A percentile compares a stretch with the other conserved stretches of the same genome.
These are phyloP conservation scores for Bombylius discolor DNA, from an alignment of 2,888 invertebrate species.

Conservation along the genomic window DNA sequence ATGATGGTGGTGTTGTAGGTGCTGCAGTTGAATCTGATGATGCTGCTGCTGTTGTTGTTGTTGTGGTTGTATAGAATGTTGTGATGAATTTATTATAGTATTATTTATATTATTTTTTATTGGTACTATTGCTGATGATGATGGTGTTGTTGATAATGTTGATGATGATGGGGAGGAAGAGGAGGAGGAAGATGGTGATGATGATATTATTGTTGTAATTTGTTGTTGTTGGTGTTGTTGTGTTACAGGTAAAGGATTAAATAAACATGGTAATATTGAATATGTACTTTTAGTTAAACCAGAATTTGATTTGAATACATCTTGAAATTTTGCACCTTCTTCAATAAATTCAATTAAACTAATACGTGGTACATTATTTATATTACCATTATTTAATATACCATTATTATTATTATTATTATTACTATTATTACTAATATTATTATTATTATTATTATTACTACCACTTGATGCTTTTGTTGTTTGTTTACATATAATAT, in stretches of 20 bases:
- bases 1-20: constrained; percentile 11
- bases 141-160: constrained; percentile 22
- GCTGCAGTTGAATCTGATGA: constrained; percentile 4
- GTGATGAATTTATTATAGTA: not conserved
- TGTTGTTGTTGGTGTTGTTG: constrained; percentile 24
- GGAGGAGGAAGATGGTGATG: constrained; percentile 24
- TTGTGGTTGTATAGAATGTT: constrained; percentile 15
- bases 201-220: constrained; percentile 15
- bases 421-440: constrained; percentile 12
- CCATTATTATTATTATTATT: not conserved
- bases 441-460: constrained; percentile 38
- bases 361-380: constrained; percentile 28
- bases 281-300: constrained; percentile 62
- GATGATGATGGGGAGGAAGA: constrained; percentile 37
- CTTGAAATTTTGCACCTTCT: constrained; percentile 66
- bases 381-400: constrained; percentile 14
- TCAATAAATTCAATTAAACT: constrained; percentile 63
- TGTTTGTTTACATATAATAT: constrained; percentile 33
- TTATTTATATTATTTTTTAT: no score
- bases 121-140: not conserved
- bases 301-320: constrained; percentile 58
- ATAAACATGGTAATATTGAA: constrained; percentile 60
- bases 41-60: constrained; percentile 10
- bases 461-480: constrained; percentile 38
- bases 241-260: constrained; percentile 41